These are phyloP conservation scores for Calyptomena viridis DNA, from an alignment of 2,113 vertebrate species.

Conservation along the genomic window DNA sequence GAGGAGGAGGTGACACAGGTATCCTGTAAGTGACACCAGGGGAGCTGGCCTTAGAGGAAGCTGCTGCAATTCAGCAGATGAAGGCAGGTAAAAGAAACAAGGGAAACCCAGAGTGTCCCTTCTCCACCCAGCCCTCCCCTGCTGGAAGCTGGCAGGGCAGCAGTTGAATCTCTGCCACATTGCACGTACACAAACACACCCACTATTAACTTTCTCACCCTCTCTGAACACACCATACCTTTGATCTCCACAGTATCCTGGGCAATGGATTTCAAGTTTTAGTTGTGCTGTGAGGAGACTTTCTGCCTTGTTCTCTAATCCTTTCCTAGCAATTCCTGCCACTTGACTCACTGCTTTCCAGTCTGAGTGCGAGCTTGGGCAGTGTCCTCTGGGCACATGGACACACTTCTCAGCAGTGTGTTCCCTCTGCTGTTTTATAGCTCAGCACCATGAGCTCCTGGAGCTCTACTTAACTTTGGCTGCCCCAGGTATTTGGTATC, in stretches of 20 bases:
- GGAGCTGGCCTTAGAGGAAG: not conserved
- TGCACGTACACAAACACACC: not conserved
- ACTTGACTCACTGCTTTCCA: not conserved
- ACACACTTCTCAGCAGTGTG: not conserved
- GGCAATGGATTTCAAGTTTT: not conserved
- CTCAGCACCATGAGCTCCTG: not conserved
- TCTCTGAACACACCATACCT: not conserved
- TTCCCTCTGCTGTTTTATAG: not conserved
- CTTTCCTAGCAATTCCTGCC: not conserved
- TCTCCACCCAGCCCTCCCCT: not conserved
- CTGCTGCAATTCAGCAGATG: not conserved
- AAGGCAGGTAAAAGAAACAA: not conserved
- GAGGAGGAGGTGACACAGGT: not conserved
- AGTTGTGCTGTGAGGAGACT: not conserved
- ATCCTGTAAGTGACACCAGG: not conserved
- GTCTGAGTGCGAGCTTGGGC: not conserved
- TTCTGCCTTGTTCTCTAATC: not conserved
- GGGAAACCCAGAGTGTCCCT: not conserved
- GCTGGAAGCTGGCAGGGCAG: not conserved
- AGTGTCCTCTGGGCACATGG: not conserved
- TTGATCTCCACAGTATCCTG: fast-evolving
- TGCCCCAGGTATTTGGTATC: not conserved
- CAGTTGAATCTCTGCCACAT: not conserved
- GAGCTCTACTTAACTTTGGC: not conserved
- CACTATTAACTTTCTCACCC: not conserved